Percentiles rank a stretch among this genome's conserved stretches.
Evolutionary conservation across 2,113 vertebrate species (phyloP).

Genomic region (Colinus virginianus): DNA sequence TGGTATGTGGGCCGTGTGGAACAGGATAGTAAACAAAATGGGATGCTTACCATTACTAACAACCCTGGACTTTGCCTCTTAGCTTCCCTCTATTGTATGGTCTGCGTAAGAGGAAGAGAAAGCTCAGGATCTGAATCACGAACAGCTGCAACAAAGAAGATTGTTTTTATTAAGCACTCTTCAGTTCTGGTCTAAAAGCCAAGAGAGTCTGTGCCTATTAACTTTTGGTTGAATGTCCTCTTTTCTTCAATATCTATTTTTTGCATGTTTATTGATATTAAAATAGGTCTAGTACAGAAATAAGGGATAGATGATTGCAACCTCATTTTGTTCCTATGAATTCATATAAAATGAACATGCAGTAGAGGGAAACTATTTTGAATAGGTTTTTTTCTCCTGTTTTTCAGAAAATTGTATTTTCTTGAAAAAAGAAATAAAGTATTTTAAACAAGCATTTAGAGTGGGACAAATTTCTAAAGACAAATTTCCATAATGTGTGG

Average conservation of each 20-base stretch:
- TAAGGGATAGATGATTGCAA: neutral
- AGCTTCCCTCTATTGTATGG: neutral
- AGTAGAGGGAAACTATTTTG: neutral
- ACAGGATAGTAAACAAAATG: neutral
- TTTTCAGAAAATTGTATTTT: neutral
- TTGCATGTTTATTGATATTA: neutral
- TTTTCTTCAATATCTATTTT: neutral
- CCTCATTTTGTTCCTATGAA: neutral
- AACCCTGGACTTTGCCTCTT: neutral
- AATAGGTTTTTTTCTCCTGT: neutral
- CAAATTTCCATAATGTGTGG: neutral
- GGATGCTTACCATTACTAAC: neutral
- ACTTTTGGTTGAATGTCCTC: neutral
- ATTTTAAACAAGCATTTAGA: neutral
- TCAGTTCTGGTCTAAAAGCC: neutral
- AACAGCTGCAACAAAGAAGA: neutral
- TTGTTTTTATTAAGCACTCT: neutral
- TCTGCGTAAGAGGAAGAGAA: neutral
- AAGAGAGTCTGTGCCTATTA: neutral
- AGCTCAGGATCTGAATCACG: neutral
- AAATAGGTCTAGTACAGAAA: neutral
- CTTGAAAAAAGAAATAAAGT: neutral
- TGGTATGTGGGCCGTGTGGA: neutral
- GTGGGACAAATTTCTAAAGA: neutral
- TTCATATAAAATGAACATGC: accelerated